A percentile compares a stretch with the other conserved stretches of the same genome.
Evolutionary conservation across 2,113 vertebrate species (phyloP).

Genomic region (Cyanocitta stelleri): DNA sequence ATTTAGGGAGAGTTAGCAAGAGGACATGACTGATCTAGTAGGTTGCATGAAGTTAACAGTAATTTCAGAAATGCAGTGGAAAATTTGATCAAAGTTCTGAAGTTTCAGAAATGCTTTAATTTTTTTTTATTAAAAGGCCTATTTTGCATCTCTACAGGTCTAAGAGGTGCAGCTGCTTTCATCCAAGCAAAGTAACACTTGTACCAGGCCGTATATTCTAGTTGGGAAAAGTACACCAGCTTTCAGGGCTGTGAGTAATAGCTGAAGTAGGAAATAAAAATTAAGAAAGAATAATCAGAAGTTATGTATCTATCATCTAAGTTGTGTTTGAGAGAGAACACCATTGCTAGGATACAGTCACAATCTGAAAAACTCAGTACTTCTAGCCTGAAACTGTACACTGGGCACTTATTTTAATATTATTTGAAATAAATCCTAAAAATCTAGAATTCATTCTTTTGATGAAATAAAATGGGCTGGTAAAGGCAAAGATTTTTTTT

Average conservation of each 20-base stretch:
- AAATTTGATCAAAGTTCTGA: neutral
- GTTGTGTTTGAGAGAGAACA: neutral
- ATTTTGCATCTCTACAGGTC: neutral
- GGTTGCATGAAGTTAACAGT: neutral
- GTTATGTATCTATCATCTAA: neutral
- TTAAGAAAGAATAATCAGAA: neutral
- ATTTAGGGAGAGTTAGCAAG: constrained; percentile 68
- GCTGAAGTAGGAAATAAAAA: neutral
- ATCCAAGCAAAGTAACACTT: neutral
- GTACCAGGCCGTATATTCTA: neutral
- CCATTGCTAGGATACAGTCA: neutral
- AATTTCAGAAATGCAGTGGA: neutral
- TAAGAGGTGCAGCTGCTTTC: neutral
- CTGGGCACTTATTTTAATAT: neutral
- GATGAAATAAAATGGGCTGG: neutral
- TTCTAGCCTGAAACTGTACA: neutral
- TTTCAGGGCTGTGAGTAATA: neutral
- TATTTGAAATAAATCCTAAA: neutral
- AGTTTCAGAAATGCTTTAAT: neutral
- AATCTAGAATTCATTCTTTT: neutral
- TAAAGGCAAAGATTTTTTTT: neutral
- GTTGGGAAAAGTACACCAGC: neutral
- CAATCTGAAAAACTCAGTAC: neutral
- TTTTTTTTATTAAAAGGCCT: neutral
- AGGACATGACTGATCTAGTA: neutral